Conservation (phyloP, 64 coral and sea anemone species). For the Pocillopora damicornis region DNA sequence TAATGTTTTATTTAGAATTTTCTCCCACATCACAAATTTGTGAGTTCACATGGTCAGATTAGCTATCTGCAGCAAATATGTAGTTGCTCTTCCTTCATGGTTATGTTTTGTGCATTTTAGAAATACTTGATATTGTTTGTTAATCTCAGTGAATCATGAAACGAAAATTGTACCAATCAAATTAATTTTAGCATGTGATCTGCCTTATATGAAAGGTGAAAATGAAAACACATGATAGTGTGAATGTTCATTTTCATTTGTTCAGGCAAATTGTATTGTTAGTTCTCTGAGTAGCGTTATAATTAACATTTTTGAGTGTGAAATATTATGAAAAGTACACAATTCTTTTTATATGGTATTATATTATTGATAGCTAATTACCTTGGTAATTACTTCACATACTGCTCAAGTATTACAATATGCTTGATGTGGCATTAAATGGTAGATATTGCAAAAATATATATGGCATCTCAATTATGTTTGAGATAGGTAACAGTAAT, state of each 20-base stretch:
- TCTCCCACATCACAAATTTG: neutral
- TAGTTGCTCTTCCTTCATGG: neutral
- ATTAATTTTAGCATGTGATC: no score
- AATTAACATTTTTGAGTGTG: no score
- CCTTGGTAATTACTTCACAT: neutral
- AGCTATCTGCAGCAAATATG: neutral
- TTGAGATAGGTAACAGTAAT: no score
- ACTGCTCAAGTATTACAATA: neutral
- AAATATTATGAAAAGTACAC: no score
- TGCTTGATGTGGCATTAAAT: neutral
- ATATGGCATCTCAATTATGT: no score
- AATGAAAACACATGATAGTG: no score
- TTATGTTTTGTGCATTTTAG: neutral
- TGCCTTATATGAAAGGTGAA: no score
- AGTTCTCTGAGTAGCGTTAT: no score
- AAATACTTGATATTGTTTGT: slow-evolving; percentile 18
- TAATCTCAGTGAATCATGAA: neutral
- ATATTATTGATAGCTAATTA: neutral
- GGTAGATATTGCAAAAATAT: neutral
- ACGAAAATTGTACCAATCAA: neutral
- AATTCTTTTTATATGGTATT: neutral
- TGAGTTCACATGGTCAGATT: neutral
- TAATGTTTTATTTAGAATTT: neutral
- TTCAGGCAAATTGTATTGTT: no score
- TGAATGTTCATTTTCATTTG: no score